These are phyloP conservation scores for Mesoclemmys tuberculata DNA, from an alignment of 2,113 vertebrate genomes.

Conservation along the genomic window DNA sequence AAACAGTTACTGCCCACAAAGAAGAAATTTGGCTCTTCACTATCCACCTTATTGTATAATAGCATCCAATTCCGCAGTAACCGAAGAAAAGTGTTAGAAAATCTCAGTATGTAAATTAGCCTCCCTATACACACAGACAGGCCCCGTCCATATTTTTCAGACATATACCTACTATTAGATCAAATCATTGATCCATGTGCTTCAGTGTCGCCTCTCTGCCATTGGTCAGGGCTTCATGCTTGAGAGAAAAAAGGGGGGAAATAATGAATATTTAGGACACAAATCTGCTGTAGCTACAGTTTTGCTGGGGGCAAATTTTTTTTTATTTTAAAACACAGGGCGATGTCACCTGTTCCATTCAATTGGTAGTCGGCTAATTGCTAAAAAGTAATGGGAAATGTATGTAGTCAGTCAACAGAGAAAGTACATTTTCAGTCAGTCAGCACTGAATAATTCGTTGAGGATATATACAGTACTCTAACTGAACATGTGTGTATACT, in stretches of 20 bases:
- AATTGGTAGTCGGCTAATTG: neutral
- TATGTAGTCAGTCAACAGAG: neutral
- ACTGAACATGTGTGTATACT: neutral
- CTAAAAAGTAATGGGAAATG: neutral
- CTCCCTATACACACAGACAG: neutral
- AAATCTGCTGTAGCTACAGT: neutral
- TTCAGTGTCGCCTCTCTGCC: neutral
- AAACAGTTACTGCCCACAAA: neutral
- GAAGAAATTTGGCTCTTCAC: neutral
- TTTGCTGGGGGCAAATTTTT: neutral
- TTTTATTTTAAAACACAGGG: neutral
- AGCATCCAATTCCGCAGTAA: neutral
- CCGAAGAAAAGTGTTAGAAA: neutral
- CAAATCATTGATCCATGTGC: neutral
- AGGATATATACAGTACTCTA: neutral
- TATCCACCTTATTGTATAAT: neutral
- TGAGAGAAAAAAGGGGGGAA: neutral
- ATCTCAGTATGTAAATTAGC: neutral
- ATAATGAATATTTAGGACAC: neutral
- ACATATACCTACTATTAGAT: neutral
- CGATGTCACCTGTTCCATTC: neutral
- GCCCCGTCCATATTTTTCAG: neutral
- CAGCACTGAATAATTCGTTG: conserved; percentile 9
- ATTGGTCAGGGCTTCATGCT: neutral
- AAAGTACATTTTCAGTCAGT: neutral